Conservation (phyloP, 2,113 vertebrate genomes). For the Misgurnus mizolepis region DNA sequence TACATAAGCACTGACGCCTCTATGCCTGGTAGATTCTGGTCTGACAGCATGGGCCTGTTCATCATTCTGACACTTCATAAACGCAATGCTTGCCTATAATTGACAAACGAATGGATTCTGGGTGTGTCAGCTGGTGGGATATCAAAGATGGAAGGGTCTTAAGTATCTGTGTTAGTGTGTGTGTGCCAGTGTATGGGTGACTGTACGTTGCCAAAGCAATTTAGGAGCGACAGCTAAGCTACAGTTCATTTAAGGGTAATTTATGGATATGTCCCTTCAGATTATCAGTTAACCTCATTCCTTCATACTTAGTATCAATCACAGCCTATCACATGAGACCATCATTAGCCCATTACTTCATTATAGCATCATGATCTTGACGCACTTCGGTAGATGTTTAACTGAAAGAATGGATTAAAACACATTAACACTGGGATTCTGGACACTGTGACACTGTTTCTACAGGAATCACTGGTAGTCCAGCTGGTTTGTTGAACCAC, state of each 20-base stretch:
- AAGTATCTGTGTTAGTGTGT: slow-evolving; percentile 18
- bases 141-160: background rate
- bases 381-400: background rate
- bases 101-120: slow-evolving; percentile 39
- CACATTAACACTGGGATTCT: background rate
- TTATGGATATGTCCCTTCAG: slow-evolving; percentile 40
- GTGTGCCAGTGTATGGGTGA: slow-evolving; percentile 17
- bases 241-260: slow-evolving; percentile 55
- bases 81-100: slow-evolving; percentile 57
- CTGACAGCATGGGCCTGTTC: slow-evolving; percentile 45
- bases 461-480: no score
- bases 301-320: background rate
- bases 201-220: slow-evolving; percentile 55
- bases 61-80: slow-evolving; percentile 53
- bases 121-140: slow-evolving; percentile 3
- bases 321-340: background rate
- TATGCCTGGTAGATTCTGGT: slow-evolving; percentile 32
- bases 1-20: slow-evolving; percentile 50
- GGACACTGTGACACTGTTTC: background rate
- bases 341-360: background rate
- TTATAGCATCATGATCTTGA: background rate
- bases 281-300: slow-evolving; percentile 37
- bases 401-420: background rate
- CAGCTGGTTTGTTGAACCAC: no score
- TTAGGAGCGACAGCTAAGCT: slow-evolving; percentile 47